phyloP scores from a whole-genome alignment of 1,140 invertebrate genomes.

The Drosophila teissieri region DNA sequence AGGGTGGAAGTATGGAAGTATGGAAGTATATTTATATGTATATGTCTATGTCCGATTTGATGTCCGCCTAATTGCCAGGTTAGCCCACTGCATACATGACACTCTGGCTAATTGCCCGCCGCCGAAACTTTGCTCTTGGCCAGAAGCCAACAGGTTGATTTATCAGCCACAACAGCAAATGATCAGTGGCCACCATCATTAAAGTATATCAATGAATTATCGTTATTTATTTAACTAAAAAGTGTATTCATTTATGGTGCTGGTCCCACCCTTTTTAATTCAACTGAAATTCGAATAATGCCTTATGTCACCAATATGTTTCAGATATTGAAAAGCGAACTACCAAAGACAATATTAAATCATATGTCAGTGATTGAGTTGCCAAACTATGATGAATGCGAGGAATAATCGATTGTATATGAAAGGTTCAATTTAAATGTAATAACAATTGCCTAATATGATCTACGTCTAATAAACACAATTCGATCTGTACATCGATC shows the following conservation, averaged over 20 bases:
- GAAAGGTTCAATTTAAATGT: constrained; percentile 39
- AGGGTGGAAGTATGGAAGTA: constrained; percentile 34
- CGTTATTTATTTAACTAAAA: too few species aligned
- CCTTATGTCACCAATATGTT: not conserved
- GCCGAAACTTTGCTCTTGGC: constrained; percentile 34
- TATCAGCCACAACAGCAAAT: constrained; percentile 9
- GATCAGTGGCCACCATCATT: constrained; percentile 10
- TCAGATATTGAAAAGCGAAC: not conserved
- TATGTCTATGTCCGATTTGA: constrained; percentile 3
- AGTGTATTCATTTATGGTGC: too few species aligned
- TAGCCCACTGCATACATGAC: constrained; percentile 71
- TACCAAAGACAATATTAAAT: not conserved
- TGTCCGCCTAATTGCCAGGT: constrained; percentile 62
- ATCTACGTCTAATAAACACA: constrained; percentile 18
- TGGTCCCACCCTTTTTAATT: too few species aligned
- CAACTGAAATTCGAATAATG: not conserved
- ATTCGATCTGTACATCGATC: constrained; percentile 29
- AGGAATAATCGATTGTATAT: constrained; percentile 29
- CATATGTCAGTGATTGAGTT: constrained; percentile 2
- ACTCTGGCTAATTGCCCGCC: constrained; percentile 59
- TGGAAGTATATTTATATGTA: not conserved
- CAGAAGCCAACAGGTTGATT: constrained; percentile 32
- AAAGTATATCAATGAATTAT: not conserved
- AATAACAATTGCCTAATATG: constrained; percentile 47
- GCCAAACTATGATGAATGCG: constrained; percentile 7